A percentile compares a stretch with the other conserved stretches of the same genome.
Evolutionary conservation across 2,888 invertebrate species (phyloP).

Genomic region (Miltochrista miniata): DNA sequence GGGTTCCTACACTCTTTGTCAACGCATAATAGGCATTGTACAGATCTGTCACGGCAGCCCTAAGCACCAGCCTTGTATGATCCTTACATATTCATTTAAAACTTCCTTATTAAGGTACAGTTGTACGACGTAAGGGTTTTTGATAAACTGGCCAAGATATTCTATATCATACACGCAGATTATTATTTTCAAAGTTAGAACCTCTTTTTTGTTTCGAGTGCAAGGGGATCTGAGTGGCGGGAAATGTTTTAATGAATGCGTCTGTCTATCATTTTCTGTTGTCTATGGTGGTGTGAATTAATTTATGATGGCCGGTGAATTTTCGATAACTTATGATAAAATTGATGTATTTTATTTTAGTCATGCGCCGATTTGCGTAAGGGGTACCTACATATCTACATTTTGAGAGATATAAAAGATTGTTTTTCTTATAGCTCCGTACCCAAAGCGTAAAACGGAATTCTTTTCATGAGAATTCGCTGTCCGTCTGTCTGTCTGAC

Average conservation of each 20-base stretch:
- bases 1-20: constrained; percentile 53
- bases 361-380: not conserved
- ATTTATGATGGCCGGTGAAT: constrained; percentile 2
- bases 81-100: constrained; percentile 8
- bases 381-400: too few species aligned
- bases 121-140: constrained; percentile 6
- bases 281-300: constrained; percentile 10
- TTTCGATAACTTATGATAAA: not conserved
- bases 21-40: constrained; percentile 60
- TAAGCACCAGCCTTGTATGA: constrained; percentile 16
- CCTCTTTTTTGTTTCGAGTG: constrained; percentile 34
- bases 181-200: constrained; percentile 38
- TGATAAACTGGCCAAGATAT: constrained; percentile 16
- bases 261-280: constrained; percentile 14
- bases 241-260: constrained; percentile 33
- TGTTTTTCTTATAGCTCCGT: too few species aligned
- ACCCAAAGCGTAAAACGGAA: too few species aligned
- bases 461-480: too few species aligned
- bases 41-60: constrained; percentile 48
- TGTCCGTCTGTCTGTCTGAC: too few species aligned
- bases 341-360: not conserved
- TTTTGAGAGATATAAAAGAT: too few species aligned
- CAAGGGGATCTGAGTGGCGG: constrained; percentile 24
- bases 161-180: constrained; percentile 30
- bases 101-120: constrained; percentile 6